Conservation (phyloP, 35 echinoderm and acorn worm genomes). For the Nesometra sesokonis region DNA sequence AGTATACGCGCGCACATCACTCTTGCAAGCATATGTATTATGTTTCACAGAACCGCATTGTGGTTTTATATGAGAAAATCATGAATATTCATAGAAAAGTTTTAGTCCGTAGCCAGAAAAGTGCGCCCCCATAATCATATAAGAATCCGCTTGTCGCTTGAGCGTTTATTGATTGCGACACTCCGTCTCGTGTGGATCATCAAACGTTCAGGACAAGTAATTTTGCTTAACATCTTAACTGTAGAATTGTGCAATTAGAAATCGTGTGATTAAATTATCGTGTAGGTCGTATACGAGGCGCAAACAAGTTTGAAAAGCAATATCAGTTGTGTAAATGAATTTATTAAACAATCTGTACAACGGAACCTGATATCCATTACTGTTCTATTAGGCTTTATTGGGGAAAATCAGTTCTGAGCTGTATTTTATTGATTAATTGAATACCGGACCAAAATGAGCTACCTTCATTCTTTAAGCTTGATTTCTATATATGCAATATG, state of each 20-base stretch:
- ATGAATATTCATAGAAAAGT: constrained; percentile 1
- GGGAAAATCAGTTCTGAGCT: too few relatives aligned
- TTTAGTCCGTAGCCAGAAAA: background rate
- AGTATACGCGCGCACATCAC: too few relatives aligned
- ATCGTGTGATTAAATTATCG: too few relatives aligned
- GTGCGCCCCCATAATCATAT: background rate
- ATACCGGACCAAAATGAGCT: background rate
- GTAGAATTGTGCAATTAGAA: too few relatives aligned
- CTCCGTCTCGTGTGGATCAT: background rate
- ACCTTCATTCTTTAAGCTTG: background rate
- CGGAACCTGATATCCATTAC: background rate
- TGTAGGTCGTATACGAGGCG: background rate
- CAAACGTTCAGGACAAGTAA: background rate
- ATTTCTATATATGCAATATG: background rate
- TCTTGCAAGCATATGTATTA: too few relatives aligned
- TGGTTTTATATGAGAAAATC: background rate
- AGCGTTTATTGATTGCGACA: background rate
- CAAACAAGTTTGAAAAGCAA: background rate
- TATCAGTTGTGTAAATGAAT: background rate
- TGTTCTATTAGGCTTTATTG: too few relatives aligned
- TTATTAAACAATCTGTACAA: background rate
- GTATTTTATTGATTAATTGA: background rate
- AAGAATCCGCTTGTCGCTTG: background rate
- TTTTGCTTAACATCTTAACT: background rate
- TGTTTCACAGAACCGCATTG: too few relatives aligned